These are phyloP conservation scores for Boleophthalmus pectinirostris DNA, from an alignment of 2,113 vertebrate genomes.

Conservation along the genomic window DNA sequence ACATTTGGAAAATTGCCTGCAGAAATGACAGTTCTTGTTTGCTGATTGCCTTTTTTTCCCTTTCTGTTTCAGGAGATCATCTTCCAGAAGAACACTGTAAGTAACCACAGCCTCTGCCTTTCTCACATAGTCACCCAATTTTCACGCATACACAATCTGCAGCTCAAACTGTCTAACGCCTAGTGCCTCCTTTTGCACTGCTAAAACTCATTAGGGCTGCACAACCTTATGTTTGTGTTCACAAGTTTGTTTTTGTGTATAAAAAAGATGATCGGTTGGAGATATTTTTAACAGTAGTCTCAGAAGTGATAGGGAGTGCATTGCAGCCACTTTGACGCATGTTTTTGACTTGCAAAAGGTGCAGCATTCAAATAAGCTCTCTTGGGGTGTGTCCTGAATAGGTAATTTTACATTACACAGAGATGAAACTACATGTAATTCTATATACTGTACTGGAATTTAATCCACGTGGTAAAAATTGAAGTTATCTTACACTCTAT, in stretches of 20 bases:
- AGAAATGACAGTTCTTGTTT: slow-evolving; percentile 16
- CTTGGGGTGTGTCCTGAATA: neutral
- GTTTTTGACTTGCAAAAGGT: slow-evolving; percentile 49
- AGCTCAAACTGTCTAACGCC: slow-evolving; percentile 12
- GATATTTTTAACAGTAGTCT: slow-evolving; percentile 5
- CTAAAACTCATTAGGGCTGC: neutral
- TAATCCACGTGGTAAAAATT: too few relatives aligned
- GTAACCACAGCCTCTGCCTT: slow-evolving; percentile 71
- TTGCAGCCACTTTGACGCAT: slow-evolving; percentile 4
- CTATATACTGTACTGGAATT: too few relatives aligned
- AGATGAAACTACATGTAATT: neutral
- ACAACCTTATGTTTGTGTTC: slow-evolving; percentile 4
- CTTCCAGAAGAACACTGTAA: slow-evolving; percentile 98
- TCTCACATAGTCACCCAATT: slow-evolving; percentile 47
- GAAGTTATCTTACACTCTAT: too few relatives aligned
- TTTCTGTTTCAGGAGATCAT: slow-evolving; percentile 88
- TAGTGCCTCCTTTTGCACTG: slow-evolving; percentile 30
- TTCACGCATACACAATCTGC: slow-evolving; percentile 30
- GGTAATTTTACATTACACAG: neutral
- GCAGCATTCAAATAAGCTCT: slow-evolving; percentile 54
- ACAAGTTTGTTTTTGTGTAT: slow-evolving; percentile 16
- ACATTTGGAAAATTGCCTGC: slow-evolving; percentile 2
- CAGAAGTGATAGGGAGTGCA: slow-evolving; percentile 17
- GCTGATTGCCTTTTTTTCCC: slow-evolving; percentile 38
- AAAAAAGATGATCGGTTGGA: slow-evolving; percentile 1